Evolutionary conservation across 2,113 vertebrate species (phyloP).

Genomic region (Dromiciops gliroides): DNA sequence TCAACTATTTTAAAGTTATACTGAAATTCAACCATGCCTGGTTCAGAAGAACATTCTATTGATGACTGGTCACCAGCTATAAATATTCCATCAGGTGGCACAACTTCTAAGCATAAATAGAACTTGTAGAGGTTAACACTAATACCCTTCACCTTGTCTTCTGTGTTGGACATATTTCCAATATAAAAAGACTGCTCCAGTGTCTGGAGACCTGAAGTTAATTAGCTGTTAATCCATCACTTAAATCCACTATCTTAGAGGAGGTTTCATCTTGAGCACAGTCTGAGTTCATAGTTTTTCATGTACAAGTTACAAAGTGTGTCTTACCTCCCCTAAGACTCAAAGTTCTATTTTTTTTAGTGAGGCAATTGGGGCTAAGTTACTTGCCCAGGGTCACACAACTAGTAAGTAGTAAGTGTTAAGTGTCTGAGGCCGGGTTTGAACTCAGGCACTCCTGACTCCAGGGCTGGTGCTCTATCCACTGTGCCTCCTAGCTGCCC

Average conservation of each 20-base stretch:
- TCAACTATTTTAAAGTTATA: not conserved
- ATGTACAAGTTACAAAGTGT: not conserved
- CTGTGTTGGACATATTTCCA: slow-evolving; percentile 50
- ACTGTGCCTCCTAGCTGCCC: too few relatives aligned
- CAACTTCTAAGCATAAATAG: slow-evolving; percentile 25
- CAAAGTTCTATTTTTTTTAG: not conserved
- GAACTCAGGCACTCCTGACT: too few relatives aligned
- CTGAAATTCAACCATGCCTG: not conserved
- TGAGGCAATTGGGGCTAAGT: too few relatives aligned
- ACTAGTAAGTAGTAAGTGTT: too few relatives aligned
- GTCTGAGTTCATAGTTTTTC: not conserved
- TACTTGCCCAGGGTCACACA: too few relatives aligned
- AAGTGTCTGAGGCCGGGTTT: too few relatives aligned
- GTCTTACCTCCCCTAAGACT: not conserved
- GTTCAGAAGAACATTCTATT: not conserved
- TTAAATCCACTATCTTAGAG: not conserved
- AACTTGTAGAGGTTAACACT: slow-evolving; percentile 37
- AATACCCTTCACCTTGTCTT: slow-evolving; percentile 61
- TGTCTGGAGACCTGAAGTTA: slow-evolving; percentile 48
- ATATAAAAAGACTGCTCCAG: slow-evolving; percentile 58
- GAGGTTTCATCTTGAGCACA: not conserved
- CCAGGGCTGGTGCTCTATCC: too few relatives aligned
- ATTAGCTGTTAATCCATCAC: slow-evolving; percentile 63
- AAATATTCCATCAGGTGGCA: not conserved
- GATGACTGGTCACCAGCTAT: not conserved